Evolutionary conservation across 2,113 vertebrate genomes (phyloP).

Genomic region (Pollachius pollachius): DNA sequence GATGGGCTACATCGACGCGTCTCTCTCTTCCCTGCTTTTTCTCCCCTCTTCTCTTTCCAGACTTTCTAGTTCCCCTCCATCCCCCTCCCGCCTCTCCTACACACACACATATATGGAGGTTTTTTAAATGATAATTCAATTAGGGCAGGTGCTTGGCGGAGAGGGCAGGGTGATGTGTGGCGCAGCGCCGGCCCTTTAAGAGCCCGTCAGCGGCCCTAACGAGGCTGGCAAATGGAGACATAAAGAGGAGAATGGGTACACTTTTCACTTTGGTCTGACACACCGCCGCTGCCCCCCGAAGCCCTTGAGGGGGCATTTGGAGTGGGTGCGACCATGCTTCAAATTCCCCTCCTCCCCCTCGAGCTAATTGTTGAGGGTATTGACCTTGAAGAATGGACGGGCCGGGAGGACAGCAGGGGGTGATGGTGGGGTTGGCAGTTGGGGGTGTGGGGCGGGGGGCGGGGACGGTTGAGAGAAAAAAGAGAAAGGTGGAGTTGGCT

Average conservation of each 20-base stretch:
- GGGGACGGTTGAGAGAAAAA: background rate
- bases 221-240: conserved; percentile 76
- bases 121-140: conserved; percentile 63
- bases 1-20: conserved; percentile 37
- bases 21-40: conserved; percentile 14
- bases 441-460: conserved; percentile 37
- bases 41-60: conserved; percentile 2
- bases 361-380: conserved; percentile 74
- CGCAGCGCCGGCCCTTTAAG: conserved; percentile 67
- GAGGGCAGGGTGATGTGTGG: conserved; percentile 66
- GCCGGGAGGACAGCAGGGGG: conserved; percentile 14
- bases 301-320: conserved; percentile 73
- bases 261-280: conserved; percentile 75
- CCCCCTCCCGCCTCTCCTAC: conserved; percentile 6
- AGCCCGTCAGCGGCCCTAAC: conserved; percentile 73
- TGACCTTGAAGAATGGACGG: conserved; percentile 71
- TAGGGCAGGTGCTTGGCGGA: conserved; percentile 58
- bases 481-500: conserved; percentile 36
- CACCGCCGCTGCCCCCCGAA: conserved; percentile 66
- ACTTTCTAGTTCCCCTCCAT: conserved; percentile 5
- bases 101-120: conserved; percentile 14
- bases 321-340: conserved; percentile 69
- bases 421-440: conserved; percentile 31
- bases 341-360: conserved; percentile 64
- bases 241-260: conserved; percentile 77